Base-by-base conservation (phyloP, 1,140 invertebrate species). In the Neodiprion virginianus region DNA sequence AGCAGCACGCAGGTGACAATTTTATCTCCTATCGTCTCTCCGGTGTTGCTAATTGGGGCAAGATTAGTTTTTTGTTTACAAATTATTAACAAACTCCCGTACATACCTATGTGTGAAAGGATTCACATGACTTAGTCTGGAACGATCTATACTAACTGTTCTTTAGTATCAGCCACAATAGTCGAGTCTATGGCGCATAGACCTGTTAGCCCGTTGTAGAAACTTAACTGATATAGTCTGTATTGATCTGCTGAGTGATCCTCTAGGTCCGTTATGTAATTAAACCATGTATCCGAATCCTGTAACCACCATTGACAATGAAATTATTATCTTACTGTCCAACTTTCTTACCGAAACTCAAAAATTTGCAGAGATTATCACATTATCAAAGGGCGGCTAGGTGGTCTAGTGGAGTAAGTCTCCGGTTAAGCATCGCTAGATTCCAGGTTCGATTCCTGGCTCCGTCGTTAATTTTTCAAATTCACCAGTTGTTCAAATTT, bases 1-100 rank as follows among this genome's bases (percentile, higher is more conserved):
- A 86, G 68, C 48, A 86, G 47, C 69, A 81, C 75, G 49, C 78
- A 81, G 65, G 83, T 79, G 75, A 78, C 76, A 4, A 79, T 1
- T 61, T 69, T 82, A 53, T 86, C 85, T 7, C 75, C 71, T 72
- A 49, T 68, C 12, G 28, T 40, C 28, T 40, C 28, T 2, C 28
- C 5, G 28, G 28, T 40, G 28, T 5, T 40, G 28, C 28, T 40
- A 40, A 40, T 40, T 5, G 28, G 28, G 28, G 28, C 5, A 40
- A 40, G 28, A 40, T 40, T 40, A 5, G 28, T 40, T 40, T 40
- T 40, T 40, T 40, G 28, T 40, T 40, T 40, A 40, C 5, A 40
- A 40, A 40, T 40, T 40, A 40, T 40, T 40, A 40, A 40, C 28
- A 40, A 40, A 1, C 28, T 40, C 28, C 28, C 28, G 28, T 5